Evolutionary conservation across 1,140 invertebrate species (phyloP).

Genomic region (Pogonognathellus flavescens): DNA sequence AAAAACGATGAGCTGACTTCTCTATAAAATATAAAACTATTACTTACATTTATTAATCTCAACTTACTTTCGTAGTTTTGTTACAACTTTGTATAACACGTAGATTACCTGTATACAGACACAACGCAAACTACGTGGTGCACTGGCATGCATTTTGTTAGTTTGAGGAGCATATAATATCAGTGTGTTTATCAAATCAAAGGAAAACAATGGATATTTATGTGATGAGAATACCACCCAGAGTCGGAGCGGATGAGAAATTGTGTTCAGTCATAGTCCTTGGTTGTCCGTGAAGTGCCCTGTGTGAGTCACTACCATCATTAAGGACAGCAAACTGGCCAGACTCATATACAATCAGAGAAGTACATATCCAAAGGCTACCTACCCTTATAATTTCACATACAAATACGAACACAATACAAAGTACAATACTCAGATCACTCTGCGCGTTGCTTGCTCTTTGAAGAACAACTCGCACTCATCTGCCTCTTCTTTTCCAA

Average conservation of each 20-base stretch:
- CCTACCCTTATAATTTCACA: neutral
- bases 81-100: no score
- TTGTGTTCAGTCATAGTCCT: slow-evolving; percentile 26
- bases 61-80: no score
- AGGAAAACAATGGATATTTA: slow-evolving; percentile 45
- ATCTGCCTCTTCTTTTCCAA: neutral
- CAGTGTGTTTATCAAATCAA: slow-evolving; percentile 47
- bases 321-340: neutral
- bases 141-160: no score
- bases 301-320: neutral
- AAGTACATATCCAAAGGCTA: no score
- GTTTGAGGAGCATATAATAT: neutral
- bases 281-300: slow-evolving; percentile 36
- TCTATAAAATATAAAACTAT: neutral
- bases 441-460: neutral
- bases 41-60: no score
- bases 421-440: neutral
- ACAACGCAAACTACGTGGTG: no score
- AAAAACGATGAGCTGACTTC: neutral
- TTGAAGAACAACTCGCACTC: neutral
- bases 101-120: no score
- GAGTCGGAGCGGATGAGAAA: slow-evolving; percentile 41
- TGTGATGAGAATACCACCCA: slow-evolving; percentile 42
- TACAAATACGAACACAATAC: neutral
- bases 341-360: no score